Conservation (phyloP, 2,113 vertebrate genomes). For the Leptocoma aspasia region DNA sequence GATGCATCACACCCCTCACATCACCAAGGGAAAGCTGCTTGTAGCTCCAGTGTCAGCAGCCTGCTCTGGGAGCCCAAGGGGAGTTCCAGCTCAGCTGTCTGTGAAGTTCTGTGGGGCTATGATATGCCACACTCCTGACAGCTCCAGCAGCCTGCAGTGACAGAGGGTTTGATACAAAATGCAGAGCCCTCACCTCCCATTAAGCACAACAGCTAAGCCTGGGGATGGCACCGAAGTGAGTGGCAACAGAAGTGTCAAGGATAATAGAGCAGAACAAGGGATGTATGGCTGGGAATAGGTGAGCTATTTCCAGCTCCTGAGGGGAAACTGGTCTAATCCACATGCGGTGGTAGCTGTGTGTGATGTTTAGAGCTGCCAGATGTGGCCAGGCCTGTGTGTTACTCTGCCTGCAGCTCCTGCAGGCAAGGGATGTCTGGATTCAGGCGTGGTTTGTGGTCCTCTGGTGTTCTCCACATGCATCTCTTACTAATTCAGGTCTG, state of each 20-base stretch:
- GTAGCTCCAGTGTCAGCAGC: not conserved
- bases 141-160: constrained; percentile 37
- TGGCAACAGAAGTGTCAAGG: constrained; percentile 27
- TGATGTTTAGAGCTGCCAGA: not conserved
- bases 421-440: not conserved
- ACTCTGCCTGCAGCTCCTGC: not conserved
- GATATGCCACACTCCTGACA: constrained; percentile 37
- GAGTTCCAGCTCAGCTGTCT: constrained; percentile 39
- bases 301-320: not conserved
- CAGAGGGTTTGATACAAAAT: constrained; percentile 48
- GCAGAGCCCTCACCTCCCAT: constrained; percentile 52
- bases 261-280: constrained; percentile 33
- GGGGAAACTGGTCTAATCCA: not conserved
- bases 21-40: fast-evolving
- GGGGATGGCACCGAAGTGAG: not conserved
- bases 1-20: not conserved
- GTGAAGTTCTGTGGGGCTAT: constrained; percentile 6
- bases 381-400: not conserved
- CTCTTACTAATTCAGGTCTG: not conserved
- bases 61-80: not conserved
- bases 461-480: not conserved
- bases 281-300: not conserved
- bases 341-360: not conserved
- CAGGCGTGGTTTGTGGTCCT: not conserved
- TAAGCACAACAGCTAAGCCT: constrained; percentile 1